These are phyloP conservation scores for Pemphredon lugubris DNA, from an alignment of 2,888 invertebrate species.

Conservation along the genomic window DNA sequence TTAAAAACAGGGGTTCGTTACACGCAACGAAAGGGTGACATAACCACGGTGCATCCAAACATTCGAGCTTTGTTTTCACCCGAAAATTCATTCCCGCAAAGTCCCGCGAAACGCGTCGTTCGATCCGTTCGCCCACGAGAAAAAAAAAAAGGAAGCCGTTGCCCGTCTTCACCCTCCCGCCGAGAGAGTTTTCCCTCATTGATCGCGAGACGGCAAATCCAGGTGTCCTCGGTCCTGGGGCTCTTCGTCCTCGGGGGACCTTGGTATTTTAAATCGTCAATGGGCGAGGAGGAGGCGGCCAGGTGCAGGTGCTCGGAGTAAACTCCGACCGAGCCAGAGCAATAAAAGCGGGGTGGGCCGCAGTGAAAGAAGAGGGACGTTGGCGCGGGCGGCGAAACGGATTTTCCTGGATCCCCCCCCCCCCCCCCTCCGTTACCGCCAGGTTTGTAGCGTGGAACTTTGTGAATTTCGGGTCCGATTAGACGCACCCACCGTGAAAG, in stretches of 20 bases:
- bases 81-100: no score
- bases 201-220: constrained; percentile 62
- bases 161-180: constrained; percentile 28
- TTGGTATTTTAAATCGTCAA: constrained; percentile 75
- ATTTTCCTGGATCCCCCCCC: constrained; percentile 59
- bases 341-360: constrained; percentile 52
- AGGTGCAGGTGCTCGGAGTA: constrained; percentile 70
- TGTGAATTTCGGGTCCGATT: constrained; percentile 57
- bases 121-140: constrained; percentile 41
- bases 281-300: constrained; percentile 64
- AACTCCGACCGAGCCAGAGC: constrained; percentile 38
- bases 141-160: constrained; percentile 29
- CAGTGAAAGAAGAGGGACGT: constrained; percentile 33
- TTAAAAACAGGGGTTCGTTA: no score
- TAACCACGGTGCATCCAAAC: no score
- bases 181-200: constrained; percentile 56
- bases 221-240: constrained; percentile 66
- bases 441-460: constrained; percentile 49
- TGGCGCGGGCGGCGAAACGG: constrained; percentile 54
- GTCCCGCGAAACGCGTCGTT: constrained; percentile 47
- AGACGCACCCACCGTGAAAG: constrained; percentile 62
- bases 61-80: no score
- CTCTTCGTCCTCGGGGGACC: constrained; percentile 65
- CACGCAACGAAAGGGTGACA: no score
- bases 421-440: constrained; percentile 1